Evolutionary conservation across 2,888 invertebrate genomes (phyloP).

Genomic region (Drosophila tripunctata): DNA sequence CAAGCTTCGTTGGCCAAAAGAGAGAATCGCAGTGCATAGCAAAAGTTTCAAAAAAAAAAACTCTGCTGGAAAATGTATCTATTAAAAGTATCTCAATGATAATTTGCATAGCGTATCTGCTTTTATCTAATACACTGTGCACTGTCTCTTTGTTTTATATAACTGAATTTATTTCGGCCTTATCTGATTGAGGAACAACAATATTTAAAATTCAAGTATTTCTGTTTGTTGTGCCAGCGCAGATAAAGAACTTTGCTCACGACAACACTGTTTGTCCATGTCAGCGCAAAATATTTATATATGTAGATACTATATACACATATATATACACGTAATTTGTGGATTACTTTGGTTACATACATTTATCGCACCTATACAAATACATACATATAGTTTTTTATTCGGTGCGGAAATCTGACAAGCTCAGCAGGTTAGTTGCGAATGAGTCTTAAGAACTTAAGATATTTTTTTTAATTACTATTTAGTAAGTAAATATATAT

Average conservation of each 20-base stretch:
- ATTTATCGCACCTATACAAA: not conserved
- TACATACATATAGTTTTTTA: slow-evolving; percentile 5
- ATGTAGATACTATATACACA: not conserved
- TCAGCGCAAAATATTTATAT: slow-evolving; percentile 30
- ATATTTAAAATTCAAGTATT: slow-evolving; percentile 19
- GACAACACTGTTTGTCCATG: slow-evolving; percentile 47
- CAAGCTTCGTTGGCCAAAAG: slow-evolving; percentile 42
- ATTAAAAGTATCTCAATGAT: slow-evolving; percentile 12
- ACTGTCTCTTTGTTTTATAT: slow-evolving; percentile 31
- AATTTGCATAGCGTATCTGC: slow-evolving; percentile 25
- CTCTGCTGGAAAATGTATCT: slow-evolving; percentile 2
- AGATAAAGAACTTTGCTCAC: slow-evolving; percentile 24
- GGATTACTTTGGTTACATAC: slow-evolving; percentile 31
- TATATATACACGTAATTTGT: slow-evolving; percentile 11
- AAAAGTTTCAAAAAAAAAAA: slow-evolving; percentile 1
- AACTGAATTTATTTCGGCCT: slow-evolving; percentile 32
- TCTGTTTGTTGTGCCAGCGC: slow-evolving; percentile 35
- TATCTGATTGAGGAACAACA: slow-evolving; percentile 31
- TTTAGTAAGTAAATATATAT: no score
- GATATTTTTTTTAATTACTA: no score
- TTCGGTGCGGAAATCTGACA: slow-evolving; percentile 3
- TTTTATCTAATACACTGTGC: slow-evolving; percentile 26
- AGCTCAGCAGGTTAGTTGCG: slow-evolving; percentile 14
- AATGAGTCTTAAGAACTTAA: not conserved
- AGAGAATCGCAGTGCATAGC: slow-evolving; percentile 13